A percentile compares a stretch with the other conserved stretches of the same genome.
Conservation (phyloP, 2,888 invertebrate species). For the Limulus polyphemus region DNA sequence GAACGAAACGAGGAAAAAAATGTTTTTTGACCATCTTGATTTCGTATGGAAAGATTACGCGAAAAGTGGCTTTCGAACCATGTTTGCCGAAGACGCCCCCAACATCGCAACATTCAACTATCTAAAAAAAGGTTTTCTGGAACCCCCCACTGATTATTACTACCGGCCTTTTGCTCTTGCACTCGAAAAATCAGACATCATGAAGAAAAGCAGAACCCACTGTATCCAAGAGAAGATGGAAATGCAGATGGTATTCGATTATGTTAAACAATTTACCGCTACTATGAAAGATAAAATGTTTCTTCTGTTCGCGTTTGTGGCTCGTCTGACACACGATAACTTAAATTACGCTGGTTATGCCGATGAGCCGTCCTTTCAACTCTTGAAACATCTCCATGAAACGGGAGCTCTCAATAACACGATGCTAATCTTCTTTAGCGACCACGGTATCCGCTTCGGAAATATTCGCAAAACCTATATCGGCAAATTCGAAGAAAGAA, state of each 20-base stretch:
- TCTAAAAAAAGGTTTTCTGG: slow-evolving; percentile 32
- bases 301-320: slow-evolving; percentile 34
- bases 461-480: slow-evolving; percentile 61
- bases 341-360: slow-evolving; percentile 33
- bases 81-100: slow-evolving; percentile 34
- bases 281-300: slow-evolving; percentile 20
- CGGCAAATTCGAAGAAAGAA: slow-evolving; percentile 38
- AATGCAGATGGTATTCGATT: slow-evolving; percentile 16
- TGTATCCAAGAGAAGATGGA: slow-evolving; percentile 17
- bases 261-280: slow-evolving; percentile 15
- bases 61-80: slow-evolving; percentile 31
- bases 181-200: slow-evolving; percentile 30
- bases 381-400: slow-evolving; percentile 46
- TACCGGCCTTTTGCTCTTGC: slow-evolving; percentile 34
- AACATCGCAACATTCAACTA: slow-evolving; percentile 36
- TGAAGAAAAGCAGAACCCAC: slow-evolving; percentile 14
- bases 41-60: slow-evolving; percentile 36
- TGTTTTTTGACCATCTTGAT: slow-evolving; percentile 30
- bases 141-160: slow-evolving; percentile 35
- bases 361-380: slow-evolving; percentile 35
- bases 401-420: slow-evolving; percentile 51
- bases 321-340: slow-evolving; percentile 35
- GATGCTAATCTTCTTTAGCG: slow-evolving; percentile 59
- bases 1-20: slow-evolving; percentile 18
- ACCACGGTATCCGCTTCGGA: slow-evolving; percentile 83